These are phyloP conservation scores for Labeo catla DNA, from an alignment of 2,113 vertebrate genomes.

Conservation along the genomic window DNA sequence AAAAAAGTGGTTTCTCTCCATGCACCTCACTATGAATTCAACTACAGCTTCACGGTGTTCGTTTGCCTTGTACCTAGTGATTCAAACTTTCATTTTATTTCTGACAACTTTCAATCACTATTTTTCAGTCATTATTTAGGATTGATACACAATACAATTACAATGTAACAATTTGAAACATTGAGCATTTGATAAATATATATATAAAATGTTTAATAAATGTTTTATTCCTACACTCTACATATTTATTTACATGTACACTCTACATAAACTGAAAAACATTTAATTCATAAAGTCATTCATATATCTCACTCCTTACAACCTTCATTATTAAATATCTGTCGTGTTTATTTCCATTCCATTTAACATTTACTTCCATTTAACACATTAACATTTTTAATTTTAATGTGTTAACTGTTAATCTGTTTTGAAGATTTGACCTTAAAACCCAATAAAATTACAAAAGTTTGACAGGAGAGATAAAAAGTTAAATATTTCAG, in stretches of 20 bases:
- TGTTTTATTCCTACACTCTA: neutral
- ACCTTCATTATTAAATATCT: neutral
- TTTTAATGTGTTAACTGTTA: neutral
- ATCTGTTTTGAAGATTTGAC: neutral
- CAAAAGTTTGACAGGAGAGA: neutral
- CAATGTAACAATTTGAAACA: neutral
- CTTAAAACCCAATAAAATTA: neutral
- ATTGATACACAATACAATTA: neutral
- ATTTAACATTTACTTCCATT: slow-evolving; percentile 1
- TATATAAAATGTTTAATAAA: neutral
- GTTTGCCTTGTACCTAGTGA: neutral
- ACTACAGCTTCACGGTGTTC: neutral
- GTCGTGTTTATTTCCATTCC: slow-evolving; percentile 3
- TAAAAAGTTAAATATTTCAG: neutral
- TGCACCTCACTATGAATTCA: slow-evolving; percentile 20
- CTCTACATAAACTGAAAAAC: neutral
- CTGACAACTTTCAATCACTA: neutral
- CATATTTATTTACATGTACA: too few relatives aligned
- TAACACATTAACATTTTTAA: slow-evolving; percentile 16
- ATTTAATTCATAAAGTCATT: neutral
- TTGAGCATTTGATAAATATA: neutral
- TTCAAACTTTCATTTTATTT: slow-evolving; percentile 10
- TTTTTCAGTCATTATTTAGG: neutral
- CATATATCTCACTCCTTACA: neutral
- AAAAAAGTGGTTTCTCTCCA: slow-evolving; percentile 16